Percentiles rank a stretch among this genome's conserved stretches.
phyloP scores from a whole-genome alignment of 2,888 invertebrate genomes.

The Drosophila sordidula region DNA sequence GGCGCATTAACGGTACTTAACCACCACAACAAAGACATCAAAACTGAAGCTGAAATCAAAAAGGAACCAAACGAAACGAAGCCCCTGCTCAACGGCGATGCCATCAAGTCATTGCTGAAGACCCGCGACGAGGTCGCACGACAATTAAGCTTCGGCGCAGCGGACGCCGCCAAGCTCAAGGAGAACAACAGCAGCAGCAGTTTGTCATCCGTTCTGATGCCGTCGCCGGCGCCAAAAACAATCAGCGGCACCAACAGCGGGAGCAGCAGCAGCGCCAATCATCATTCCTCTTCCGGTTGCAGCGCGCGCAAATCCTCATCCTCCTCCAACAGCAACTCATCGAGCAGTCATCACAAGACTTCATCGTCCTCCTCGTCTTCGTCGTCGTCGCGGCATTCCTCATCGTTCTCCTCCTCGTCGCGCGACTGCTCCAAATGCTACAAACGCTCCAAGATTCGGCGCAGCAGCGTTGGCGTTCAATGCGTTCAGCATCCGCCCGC shows the following conservation, averaged over 20 bases:
- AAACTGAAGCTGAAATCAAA: constrained; percentile 59
- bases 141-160: constrained; percentile 77
- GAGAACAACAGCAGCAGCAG: constrained; percentile 18
- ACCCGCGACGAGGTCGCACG: constrained; percentile 83
- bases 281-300: constrained; percentile 64
- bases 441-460: constrained; percentile 89
- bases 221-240: constrained; percentile 72
- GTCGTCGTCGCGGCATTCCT: constrained; percentile 67
- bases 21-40: constrained; percentile 39
- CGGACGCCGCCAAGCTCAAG: constrained; percentile 33
- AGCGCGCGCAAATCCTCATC: constrained; percentile 62
- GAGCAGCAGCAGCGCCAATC: constrained; percentile 47
- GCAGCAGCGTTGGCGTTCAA: constrained; percentile 90
- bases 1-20: constrained; percentile 49
- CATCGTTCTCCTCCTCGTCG: constrained; percentile 73
- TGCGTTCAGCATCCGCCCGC: constrained; percentile 84
- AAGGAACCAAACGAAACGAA: constrained; percentile 52
- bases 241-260: constrained; percentile 33
- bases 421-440: constrained; percentile 88
- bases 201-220: constrained; percentile 67
- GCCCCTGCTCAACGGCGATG: constrained; percentile 59
- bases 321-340: constrained; percentile 55
- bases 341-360: constrained; percentile 54
- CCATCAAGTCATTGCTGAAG: constrained; percentile 55
- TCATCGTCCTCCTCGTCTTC: constrained; percentile 50